Evolutionary conservation across 2,888 invertebrate genomes (phyloP).

Genomic region (Chironomus tentans): DNA sequence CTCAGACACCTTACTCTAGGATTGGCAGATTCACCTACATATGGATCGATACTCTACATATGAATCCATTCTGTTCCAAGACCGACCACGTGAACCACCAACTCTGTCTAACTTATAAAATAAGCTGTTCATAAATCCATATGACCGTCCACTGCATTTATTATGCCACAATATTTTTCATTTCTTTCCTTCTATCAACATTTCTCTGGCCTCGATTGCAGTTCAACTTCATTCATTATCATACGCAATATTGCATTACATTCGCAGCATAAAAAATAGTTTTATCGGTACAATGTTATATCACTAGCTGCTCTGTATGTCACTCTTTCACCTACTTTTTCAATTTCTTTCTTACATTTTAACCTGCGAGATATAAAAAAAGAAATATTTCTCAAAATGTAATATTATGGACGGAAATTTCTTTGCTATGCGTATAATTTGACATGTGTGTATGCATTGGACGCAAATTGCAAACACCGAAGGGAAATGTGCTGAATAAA

Average conservation of each 20-base stretch:
- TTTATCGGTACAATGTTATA: background rate
- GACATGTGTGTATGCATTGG: background rate
- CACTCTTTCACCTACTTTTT: constrained; percentile 8
- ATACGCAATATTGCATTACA: background rate
- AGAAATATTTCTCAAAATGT: background rate
- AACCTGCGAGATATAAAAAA: background rate
- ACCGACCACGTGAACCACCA: no score
- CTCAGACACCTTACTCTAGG: no score
- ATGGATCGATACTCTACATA: no score
- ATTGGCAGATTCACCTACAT: no score
- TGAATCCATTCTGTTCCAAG: no score
- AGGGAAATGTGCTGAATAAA: background rate
- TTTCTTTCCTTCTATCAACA: no score
- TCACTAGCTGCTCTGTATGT: background rate
- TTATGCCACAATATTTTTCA: no score
- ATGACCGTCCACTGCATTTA: no score
- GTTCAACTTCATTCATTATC: background rate
- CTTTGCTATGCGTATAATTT: background rate
- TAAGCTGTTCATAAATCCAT: no score
- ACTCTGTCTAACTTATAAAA: no score
- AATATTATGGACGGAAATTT: background rate
- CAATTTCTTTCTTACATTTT: background rate
- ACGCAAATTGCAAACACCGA: background rate
- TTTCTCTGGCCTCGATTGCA: background rate
- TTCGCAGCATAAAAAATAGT: background rate